Evolutionary conservation across 2,113 vertebrate species (phyloP), one percentile per base, ranked within the genome.

Genomic region (Zosterops lateralis): DNA sequence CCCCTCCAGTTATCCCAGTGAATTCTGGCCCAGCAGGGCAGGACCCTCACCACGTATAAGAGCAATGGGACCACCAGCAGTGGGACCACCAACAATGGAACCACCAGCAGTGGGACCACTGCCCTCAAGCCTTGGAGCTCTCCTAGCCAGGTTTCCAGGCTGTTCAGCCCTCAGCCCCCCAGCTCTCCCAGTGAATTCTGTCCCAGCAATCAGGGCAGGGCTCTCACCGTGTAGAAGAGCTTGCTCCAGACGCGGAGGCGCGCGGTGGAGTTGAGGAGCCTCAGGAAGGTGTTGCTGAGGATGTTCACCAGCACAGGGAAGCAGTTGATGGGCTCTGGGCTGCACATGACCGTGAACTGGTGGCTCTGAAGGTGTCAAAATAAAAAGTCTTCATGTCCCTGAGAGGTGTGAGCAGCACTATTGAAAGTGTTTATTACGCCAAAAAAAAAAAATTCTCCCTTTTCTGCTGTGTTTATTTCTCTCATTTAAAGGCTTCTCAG

Each of bases 261-360:
- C 0, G 96, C 95, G 0, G 96, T 96, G 14, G 97, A 98, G 0
- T 98, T 98, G 60, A 96, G 90, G 31, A 98, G 97, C 89, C 90
- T 71, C 1, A 99, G 97, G 19, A 98, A 80, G 45, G 98, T 90
- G 75, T 99, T 99, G 97, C 98, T 99, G 42, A 99, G 98, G 32
- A 98, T 79, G 22, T 98, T 99, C 48, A 98, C 22, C 0, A 97
- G 96, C 97, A 98, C 96, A 0, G 98, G 99, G 84, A 98, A 80
- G 5, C 98, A 98, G 96, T 98, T 98, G n/a, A 98, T 57, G 1
- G 97, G 97, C 29, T 98, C 98, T 76, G 97, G 97, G 70, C 98
- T 97, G 84, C 98, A 99, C 22, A 98, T 98, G 24, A 98, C 31
- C 1, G 95, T 98, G 95, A 98, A 99, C 8, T 64, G 96, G 78